A percentile compares a stretch with the other conserved stretches of the same genome.
phyloP scores from a whole-genome alignment of 2,888 invertebrate species.

The Limnephilus auricula region DNA sequence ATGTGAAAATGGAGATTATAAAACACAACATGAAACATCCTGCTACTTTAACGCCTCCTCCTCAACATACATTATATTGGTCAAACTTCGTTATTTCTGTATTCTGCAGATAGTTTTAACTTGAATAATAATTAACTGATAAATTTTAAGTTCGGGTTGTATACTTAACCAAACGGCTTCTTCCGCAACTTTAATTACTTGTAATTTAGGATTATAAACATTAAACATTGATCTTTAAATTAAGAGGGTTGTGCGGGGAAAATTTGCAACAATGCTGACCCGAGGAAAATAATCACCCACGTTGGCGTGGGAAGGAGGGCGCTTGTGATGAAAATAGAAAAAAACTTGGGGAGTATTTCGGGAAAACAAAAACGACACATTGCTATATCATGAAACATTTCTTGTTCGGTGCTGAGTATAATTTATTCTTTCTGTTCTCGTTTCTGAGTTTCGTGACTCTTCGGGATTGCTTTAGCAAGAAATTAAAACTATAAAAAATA shows the following conservation, averaged over 20 bases:
- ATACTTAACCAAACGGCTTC: neutral
- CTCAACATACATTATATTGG: neutral
- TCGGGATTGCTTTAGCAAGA: too few relatives aligned
- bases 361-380: slow-evolving; percentile 23
- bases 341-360: neutral
- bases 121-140: neutral
- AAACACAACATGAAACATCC: neutral
- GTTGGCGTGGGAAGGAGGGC: neutral
- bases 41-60: neutral
- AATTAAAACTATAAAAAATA: too few relatives aligned
- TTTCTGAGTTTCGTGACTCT: too few relatives aligned
- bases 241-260: neutral
- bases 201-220: neutral
- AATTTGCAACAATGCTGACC: neutral
- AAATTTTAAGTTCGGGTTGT: neutral
- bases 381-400: neutral
- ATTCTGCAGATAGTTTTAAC: neutral
- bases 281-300: neutral
- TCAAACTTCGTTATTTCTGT: neutral
- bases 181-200: neutral
- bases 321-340: neutral
- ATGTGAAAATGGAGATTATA: neutral
- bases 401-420: neutral
- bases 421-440: too few relatives aligned
- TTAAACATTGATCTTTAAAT: neutral